These are phyloP conservation scores for Catamblyrhynchus diadema DNA, from an alignment of 2,797 vertebrate genomes.

Conservation along the genomic window DNA sequence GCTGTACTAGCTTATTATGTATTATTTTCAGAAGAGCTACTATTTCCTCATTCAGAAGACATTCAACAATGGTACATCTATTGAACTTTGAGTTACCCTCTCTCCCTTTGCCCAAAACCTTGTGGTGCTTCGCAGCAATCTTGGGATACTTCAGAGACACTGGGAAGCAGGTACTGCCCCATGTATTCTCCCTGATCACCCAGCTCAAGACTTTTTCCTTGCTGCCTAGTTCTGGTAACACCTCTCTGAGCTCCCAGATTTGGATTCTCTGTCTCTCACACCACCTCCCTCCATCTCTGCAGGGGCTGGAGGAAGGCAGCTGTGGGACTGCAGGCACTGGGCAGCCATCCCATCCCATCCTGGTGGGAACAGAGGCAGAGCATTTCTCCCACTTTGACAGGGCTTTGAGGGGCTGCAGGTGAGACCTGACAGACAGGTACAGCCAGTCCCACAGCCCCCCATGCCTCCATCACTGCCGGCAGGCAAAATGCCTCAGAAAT, in stretches of 20 bases:
- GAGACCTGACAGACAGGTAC: slow-evolving; percentile 54
- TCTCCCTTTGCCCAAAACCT: background rate
- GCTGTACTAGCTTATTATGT: background rate
- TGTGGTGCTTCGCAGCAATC: background rate
- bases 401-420: background rate
- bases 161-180: background rate
- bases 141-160: background rate
- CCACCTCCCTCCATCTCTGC: background rate
- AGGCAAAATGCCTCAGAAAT: slow-evolving; percentile 46
- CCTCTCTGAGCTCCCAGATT: background rate
- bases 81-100: background rate
- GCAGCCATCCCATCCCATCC: background rate
- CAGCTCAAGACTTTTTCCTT: background rate
- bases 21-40: background rate
- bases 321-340: background rate
- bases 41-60: background rate
- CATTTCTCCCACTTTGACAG: background rate
- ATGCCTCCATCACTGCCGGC: background rate
- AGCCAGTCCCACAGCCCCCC: slow-evolving; percentile 32
- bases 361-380: background rate
- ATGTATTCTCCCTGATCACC: background rate
- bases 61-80: background rate
- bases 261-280: background rate
- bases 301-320: background rate
- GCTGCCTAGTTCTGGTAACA: background rate